These are phyloP conservation scores for Tamias sibiricus DNA, from an alignment of 2,113 vertebrate genomes.

Conservation along the genomic window DNA sequence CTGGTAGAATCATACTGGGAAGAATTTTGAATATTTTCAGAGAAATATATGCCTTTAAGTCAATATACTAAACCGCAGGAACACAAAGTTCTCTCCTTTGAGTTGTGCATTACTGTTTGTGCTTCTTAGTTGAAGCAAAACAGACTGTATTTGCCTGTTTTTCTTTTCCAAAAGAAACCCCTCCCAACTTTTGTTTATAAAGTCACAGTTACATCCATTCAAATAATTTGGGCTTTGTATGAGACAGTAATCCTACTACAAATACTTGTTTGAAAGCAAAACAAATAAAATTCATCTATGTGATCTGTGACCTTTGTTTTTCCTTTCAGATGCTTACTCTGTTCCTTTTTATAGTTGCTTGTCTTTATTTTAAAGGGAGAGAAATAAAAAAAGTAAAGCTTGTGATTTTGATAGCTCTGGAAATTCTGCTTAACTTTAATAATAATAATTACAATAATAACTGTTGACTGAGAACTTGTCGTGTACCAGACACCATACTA, in stretches of 20 bases:
- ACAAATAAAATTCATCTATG: not conserved
- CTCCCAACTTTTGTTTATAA: slow-evolving; percentile 3
- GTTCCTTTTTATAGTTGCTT: not conserved
- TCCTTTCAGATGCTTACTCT: not conserved
- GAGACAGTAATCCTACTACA: not conserved
- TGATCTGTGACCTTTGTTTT: slow-evolving; percentile 18
- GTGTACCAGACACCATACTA: not conserved
- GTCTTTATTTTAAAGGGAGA: not conserved
- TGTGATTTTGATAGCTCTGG: slow-evolving; percentile 8
- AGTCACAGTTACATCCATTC: not conserved
- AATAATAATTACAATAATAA: not conserved
- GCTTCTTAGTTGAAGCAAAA: slow-evolving; percentile 56
- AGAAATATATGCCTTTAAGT: slow-evolving; percentile 48
- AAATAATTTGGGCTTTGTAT: not conserved
- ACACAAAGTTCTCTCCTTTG: slow-evolving; percentile 51
- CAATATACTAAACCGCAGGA: slow-evolving; percentile 45
- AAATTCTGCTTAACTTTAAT: slow-evolving; percentile 44
- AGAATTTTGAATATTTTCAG: slow-evolving; percentile 58
- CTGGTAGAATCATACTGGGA: slow-evolving; percentile 13
- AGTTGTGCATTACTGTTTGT: not conserved
- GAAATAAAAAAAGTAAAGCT: not conserved
- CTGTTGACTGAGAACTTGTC: slow-evolving; percentile 15
- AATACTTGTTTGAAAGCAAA: not conserved
- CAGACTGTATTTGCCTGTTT: slow-evolving; percentile 11
- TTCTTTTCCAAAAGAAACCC: not conserved